Conservation (phyloP, 2,797 vertebrate genomes). For the Acropternis orthonyx region DNA sequence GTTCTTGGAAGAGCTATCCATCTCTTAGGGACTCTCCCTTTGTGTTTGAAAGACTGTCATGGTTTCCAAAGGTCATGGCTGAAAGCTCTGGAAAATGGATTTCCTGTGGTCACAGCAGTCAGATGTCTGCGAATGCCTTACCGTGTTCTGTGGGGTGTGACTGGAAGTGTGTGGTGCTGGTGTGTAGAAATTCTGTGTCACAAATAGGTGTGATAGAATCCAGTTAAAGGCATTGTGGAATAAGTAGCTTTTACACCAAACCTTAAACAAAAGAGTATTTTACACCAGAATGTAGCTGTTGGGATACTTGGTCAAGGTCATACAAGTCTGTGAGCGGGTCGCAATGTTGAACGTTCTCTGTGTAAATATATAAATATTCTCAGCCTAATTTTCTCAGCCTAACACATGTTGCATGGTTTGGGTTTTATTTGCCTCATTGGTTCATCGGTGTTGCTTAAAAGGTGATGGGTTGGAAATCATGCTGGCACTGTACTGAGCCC, state of each 20-base stretch:
- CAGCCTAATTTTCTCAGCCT: slow-evolving; percentile 24
- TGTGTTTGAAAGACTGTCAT: background rate
- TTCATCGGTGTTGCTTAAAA: slow-evolving; percentile 21
- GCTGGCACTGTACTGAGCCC: slow-evolving; percentile 7
- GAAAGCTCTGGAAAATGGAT: slow-evolving; percentile 16
- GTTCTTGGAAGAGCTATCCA: background rate
- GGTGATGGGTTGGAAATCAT: slow-evolving; percentile 17
- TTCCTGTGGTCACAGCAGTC: background rate
- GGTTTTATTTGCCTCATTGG: slow-evolving; percentile 17
- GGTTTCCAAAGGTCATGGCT: background rate
- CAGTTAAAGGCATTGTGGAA: background rate
- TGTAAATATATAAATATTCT: slow-evolving; percentile 67
- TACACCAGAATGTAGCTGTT: slow-evolving; percentile 42
- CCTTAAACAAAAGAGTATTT: background rate
- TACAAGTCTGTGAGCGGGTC: background rate
- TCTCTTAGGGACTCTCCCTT: background rate
- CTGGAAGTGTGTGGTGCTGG: background rate
- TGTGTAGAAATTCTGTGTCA: background rate
- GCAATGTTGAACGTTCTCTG: slow-evolving; percentile 10
- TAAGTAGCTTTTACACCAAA: slow-evolving; percentile 12
- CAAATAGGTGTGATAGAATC: background rate
- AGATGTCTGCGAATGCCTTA: slow-evolving; percentile 24
- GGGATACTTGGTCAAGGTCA: background rate
- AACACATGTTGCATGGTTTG: slow-evolving; percentile 56
- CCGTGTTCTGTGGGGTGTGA: background rate